Evolutionary conservation across 2,888 invertebrate genomes (phyloP).

Genomic region (Onchidella celtica): DNA sequence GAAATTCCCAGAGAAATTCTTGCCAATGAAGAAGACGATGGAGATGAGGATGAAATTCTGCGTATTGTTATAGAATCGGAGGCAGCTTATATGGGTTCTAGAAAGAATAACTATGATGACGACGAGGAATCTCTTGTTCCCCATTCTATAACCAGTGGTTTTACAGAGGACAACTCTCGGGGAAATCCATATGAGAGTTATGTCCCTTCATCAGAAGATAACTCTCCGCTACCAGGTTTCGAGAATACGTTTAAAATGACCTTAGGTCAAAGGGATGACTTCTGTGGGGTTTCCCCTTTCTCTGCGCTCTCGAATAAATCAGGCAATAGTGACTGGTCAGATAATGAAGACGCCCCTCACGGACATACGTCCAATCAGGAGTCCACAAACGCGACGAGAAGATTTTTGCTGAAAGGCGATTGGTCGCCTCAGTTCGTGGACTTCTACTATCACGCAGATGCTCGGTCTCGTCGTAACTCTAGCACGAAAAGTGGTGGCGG

Average conservation of each 20-base stretch:
- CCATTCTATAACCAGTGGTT: neutral
- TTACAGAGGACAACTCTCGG: neutral
- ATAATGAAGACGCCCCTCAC: neutral
- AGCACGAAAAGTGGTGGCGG: neutral
- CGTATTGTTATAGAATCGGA: slow-evolving; percentile 16
- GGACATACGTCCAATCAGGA: neutral
- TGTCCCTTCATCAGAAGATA: neutral
- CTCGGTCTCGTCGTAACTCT: neutral
- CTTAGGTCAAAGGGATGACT: neutral
- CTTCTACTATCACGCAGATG: neutral
- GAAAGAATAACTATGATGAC: neutral
- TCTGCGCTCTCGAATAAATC: slow-evolving; percentile 31
- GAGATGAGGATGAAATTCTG: slow-evolving; percentile 41
- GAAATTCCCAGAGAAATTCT: too few species aligned
- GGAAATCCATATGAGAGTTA: neutral
- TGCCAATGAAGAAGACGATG: neutral
- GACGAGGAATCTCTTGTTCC: neutral
- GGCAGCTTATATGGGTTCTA: neutral
- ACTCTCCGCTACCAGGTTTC: neutral
- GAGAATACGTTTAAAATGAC: neutral
- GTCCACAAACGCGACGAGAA: neutral
- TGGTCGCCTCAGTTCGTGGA: slow-evolving; percentile 43
- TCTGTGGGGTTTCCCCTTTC: neutral
- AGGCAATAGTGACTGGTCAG: slow-evolving; percentile 47
- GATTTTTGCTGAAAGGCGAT: slow-evolving; percentile 16